Percentiles rank a stretch among this genome's conserved stretches.
Evolutionary conservation across 1,140 invertebrate genomes (phyloP).

Genomic region (Macrocentrus cingulum): DNA sequence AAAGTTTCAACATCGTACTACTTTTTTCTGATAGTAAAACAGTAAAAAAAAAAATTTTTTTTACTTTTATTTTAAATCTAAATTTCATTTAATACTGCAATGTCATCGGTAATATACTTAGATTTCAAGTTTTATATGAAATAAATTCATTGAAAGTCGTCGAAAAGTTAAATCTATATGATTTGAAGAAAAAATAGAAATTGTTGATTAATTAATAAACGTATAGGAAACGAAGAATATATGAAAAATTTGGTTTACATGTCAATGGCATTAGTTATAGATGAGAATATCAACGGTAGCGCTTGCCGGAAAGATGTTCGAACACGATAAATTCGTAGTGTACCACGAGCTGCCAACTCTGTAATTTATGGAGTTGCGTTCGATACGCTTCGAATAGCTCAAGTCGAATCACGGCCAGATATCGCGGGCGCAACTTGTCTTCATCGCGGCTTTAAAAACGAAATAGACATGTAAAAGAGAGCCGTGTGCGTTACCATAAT

Average conservation of each 20-base stretch:
- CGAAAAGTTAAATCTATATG: too few relatives aligned
- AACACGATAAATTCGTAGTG: conserved; percentile 31
- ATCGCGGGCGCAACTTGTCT: conserved; percentile 9
- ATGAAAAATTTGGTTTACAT: not conserved
- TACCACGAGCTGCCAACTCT: conserved; percentile 28
- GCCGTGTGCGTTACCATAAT: not conserved
- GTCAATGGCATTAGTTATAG: conserved; percentile 22
- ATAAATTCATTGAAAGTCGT: too few relatives aligned
- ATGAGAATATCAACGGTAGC: conserved; percentile 24
- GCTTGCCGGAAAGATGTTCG: conserved; percentile 30
- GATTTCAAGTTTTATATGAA: too few relatives aligned
- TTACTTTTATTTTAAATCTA: too few relatives aligned
- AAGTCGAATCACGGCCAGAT: conserved; percentile 8
- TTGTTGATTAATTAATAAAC: too few relatives aligned
- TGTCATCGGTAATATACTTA: too few relatives aligned
- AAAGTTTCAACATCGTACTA: too few relatives aligned
- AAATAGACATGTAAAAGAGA: conserved; percentile 3
- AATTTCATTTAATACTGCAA: too few relatives aligned
- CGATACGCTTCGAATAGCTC: conserved; percentile 30
- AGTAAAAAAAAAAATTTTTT: too few relatives aligned
- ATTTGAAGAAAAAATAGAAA: too few relatives aligned
- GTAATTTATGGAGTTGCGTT: conserved; percentile 31
- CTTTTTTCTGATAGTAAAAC: too few relatives aligned
- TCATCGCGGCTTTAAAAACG: not conserved
- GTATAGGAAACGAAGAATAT: too few relatives aligned